A percentile compares a stretch with the other conserved stretches of the same genome.
Conservation (phyloP, 2,113 vertebrate species). For the Ranitomeya imitator region DNA sequence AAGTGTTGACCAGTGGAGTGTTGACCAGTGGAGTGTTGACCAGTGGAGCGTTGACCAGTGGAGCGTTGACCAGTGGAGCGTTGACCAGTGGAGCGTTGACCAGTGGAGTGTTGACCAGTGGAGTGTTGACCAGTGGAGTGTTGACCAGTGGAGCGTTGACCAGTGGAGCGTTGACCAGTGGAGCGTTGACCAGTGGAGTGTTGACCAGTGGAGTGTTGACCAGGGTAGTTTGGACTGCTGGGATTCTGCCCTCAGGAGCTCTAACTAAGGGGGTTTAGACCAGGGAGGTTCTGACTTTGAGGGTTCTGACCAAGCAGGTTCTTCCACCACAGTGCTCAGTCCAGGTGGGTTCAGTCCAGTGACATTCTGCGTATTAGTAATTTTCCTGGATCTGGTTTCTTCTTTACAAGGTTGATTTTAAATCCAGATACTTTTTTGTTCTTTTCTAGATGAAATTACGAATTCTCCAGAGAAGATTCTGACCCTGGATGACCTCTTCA, state of each 20-base stretch:
- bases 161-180: neutral
- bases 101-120: neutral
- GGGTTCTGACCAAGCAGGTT: neutral
- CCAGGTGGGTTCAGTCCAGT: no score
- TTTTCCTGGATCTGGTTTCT: no score
- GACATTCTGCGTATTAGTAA: no score
- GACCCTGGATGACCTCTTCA: slow-evolving; percentile 92
- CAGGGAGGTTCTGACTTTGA: neutral
- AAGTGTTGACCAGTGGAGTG: no score
- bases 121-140: neutral
- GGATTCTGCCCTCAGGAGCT: no score
- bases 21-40: neutral
- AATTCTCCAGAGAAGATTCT: slow-evolving; percentile 89
- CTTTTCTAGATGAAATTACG: slow-evolving; percentile 81
- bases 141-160: neutral
- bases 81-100: neutral
- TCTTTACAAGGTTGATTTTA: neutral
- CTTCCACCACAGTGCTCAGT: neutral
- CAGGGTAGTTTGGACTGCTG: neutral
- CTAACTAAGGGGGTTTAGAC: no score
- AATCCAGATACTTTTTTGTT: slow-evolving; percentile 26
- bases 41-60: neutral
- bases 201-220: neutral
- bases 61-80: neutral
- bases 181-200: neutral